These are phyloP conservation scores for Chalcosyrphus nemorum DNA, from an alignment of 2,888 invertebrate genomes.

Conservation along the genomic window DNA sequence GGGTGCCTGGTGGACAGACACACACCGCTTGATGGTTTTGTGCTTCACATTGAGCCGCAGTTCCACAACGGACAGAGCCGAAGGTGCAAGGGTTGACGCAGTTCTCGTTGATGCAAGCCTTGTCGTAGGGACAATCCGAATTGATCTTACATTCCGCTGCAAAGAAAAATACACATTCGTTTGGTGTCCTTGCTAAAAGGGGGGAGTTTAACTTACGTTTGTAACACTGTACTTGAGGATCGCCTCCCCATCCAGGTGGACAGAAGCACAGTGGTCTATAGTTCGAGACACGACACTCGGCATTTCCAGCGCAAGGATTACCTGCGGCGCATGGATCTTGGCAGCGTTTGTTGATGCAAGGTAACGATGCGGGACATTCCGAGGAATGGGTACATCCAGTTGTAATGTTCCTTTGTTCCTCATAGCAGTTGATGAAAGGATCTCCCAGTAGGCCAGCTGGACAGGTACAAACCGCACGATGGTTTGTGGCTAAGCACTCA, in stretches of 20 bases:
- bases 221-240: conserved; percentile 92
- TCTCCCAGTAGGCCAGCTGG: conserved; percentile 89
- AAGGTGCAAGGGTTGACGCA: conserved; percentile 90
- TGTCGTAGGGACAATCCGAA: conserved; percentile 92
- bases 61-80: conserved; percentile 87
- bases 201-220: conserved; percentile 87
- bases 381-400: conserved; percentile 89
- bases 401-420: conserved; percentile 81
- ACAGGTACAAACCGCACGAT: conserved; percentile 90
- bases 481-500: conserved; percentile 89
- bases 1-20: conserved; percentile 91
- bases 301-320: conserved; percentile 91
- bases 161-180: too few relatives aligned
- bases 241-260: conserved; percentile 92
- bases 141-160: conserved; percentile 92
- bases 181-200: too few relatives aligned
- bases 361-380: conserved; percentile 89
- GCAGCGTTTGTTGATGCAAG: conserved; percentile 91
- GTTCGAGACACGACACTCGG: conserved; percentile 89
- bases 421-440: conserved; percentile 90
- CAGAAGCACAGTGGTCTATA: conserved; percentile 93
- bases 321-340: conserved; percentile 90
- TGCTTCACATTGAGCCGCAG: conserved; percentile 89
- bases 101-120: conserved; percentile 89
- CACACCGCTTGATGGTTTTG: conserved; percentile 91